Evolutionary conservation across 2,797 vertebrate genomes (phyloP), one percentile per base, ranked within the genome.

Genomic region (Thripadectes ignobilis): DNA sequence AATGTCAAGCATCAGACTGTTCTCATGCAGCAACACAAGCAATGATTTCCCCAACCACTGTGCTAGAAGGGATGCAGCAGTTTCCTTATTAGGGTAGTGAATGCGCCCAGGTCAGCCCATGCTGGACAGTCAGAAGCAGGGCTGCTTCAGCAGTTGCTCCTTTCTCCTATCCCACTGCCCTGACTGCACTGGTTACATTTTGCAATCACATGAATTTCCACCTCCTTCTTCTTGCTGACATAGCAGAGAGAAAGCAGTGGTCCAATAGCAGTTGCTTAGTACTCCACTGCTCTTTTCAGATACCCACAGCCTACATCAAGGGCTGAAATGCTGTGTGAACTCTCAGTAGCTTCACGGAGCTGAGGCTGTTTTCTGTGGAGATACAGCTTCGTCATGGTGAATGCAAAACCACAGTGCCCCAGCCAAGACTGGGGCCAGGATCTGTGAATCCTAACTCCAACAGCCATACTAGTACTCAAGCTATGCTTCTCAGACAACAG

Each of bases 81-180:
- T 66, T 68, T 43, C 32, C 32, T 48, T 6, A 1, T 2, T 30
- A 23, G 26, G 2, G 7, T n/a, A 14, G 29, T 48, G n/a, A 48
- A 52, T 24, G 23, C 34, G 23, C 30, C 38, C 10, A 3, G 7
- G 7, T 29, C 21, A 46, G 10, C 8, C 32, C 0, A 0, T 14
- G 38, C 27, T 39, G 7, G 32, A 61, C 2, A 7, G 45, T 3
- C 26, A 78, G 49, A 29, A 86, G 32, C 15, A 34, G 32, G 41
- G 21, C 32, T 72, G 26, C 67, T 68, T 69, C 63, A 85, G 38
- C 24, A 36, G 4, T 26, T 39, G 5, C 19, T 80, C 48, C 2
- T 5, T 32, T n/a, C 22, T n/a, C 7, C 29, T 57, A 3, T 7
- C 26, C 4, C 0, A 2, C 34, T 51, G 41, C 22, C 49, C 54